phyloP scores from a whole-genome alignment of 2,888 invertebrate species.

The Ormia ochracea region DNA sequence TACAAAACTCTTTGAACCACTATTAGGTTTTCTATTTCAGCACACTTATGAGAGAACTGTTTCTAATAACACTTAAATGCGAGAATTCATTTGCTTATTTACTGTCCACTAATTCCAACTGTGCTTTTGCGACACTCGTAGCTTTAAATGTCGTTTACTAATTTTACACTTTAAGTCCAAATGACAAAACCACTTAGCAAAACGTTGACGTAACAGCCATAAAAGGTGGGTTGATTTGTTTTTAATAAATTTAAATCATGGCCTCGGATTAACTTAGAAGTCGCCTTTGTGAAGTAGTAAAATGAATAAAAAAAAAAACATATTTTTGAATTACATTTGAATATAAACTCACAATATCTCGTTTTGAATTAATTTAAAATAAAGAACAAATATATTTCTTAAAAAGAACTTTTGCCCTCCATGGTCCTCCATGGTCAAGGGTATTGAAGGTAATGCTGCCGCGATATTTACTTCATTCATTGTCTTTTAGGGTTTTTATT shows the following conservation, averaged over 20 bases:
- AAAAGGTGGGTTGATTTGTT: conserved; percentile 20
- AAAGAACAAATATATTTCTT: not conserved
- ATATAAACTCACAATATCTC: not conserved
- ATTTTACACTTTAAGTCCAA: not conserved
- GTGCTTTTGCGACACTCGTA: not conserved
- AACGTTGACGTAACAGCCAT: conserved; percentile 13
- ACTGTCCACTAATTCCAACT: too few species aligned
- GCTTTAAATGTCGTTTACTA: not conserved
- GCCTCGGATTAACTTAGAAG: conserved; percentile 8
- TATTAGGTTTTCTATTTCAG: too few species aligned
- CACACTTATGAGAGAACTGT: too few species aligned
- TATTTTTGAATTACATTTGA: not conserved
- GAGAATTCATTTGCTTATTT: too few species aligned
- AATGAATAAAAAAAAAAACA: not conserved
- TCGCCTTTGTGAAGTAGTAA: not conserved
- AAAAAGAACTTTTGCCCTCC: conserved; percentile 4
- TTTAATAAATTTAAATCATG: conserved; percentile 44
- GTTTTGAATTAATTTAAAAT: not conserved
- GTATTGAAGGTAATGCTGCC: not conserved
- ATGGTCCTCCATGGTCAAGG: conserved; percentile 33
- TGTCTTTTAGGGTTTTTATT: conserved; percentile 5
- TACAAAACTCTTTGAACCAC: too few species aligned
- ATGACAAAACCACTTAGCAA: not conserved
- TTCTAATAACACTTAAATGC: too few species aligned
- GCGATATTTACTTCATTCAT: not conserved